Conservation (phyloP, 2,797 vertebrate genomes). For the Bucorvus abyssinicus region DNA sequence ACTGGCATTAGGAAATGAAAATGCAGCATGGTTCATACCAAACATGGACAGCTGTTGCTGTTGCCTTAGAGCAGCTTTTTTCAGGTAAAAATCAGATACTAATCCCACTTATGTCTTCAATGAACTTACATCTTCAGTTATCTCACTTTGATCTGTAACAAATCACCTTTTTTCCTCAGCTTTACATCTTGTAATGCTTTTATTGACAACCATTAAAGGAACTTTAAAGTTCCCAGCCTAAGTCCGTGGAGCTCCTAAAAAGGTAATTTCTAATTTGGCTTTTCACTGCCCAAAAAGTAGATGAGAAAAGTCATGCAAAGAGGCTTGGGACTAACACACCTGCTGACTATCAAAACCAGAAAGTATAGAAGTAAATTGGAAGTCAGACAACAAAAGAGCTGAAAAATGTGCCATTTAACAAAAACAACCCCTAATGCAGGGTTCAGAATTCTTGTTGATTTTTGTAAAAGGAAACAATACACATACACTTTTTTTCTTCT, state of each 20-base stretch:
- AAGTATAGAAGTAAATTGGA: not conserved
- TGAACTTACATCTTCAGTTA: not conserved
- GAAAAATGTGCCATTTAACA: not conserved
- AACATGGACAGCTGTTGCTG: not conserved
- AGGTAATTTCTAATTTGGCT: not conserved
- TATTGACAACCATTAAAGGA: not conserved
- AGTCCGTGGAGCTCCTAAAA: not conserved
- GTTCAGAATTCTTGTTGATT: not conserved
- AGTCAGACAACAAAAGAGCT: not conserved
- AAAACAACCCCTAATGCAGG: not conserved
- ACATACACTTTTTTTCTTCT: not conserved
- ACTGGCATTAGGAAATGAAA: not conserved
- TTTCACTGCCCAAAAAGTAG: not conserved
- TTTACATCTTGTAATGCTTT: not conserved
- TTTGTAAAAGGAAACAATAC: not conserved
- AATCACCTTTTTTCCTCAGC: not conserved
- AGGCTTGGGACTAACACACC: not conserved
- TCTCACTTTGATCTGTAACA: not conserved
- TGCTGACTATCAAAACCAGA: not conserved
- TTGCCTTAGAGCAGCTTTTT: not conserved
- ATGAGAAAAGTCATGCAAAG: not conserved
- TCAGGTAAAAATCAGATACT: not conserved
- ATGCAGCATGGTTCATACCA: not conserved
- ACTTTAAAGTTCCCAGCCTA: not conserved
- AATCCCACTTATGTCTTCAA: not conserved